Base-by-base conservation (phyloP, 2,888 invertebrate species). In the Elgonia sp. region DNA sequence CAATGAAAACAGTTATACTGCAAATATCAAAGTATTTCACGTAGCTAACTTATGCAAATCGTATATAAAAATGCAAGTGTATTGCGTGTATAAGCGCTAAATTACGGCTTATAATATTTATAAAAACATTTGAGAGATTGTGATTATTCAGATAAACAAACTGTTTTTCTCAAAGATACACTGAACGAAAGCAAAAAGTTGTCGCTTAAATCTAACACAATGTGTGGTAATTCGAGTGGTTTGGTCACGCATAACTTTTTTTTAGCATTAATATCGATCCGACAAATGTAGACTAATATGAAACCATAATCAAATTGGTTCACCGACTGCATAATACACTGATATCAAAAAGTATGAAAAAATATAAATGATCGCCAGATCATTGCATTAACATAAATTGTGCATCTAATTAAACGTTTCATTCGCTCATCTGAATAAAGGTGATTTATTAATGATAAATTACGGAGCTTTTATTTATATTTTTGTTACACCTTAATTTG, bases 231-330 rank as follows among this genome's bases (percentile, higher is more conserved):
- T 79, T 63, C 65, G 65, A 77, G 72, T 79, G 63, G 79, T 63
- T 84, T 84, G 39, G 72, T 72, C 39, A 79, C 65, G 65, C 72
- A 84, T 84, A 84, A 84, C 72, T 63, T 29, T 29, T 29, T 29
- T 29, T 29, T 29, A 5, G 29, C 29, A 73, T 79, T 85, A 79
- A 85, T 60, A 67, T 77, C 63, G 8, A 67, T 37, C 42, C 62
- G 46, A 73, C 73, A 85, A 73, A 46, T 65, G 55, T 84, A 40
- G 46, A 85, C 84, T 85, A 85, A 85, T 80, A 73, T 29, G 55
- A 67, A 83, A 42, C 21, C 69, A 63, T 82, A 76, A 77, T 70
- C 57, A 46, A 69, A 77, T 76, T 75, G 46, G 76, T 46, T 69
- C 70, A 65, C 63, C 29, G 20, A 20, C 55, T 65, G 82, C 72